Conservation (phyloP, 2,888 invertebrate species). For the Bellardia bayeri region DNA sequence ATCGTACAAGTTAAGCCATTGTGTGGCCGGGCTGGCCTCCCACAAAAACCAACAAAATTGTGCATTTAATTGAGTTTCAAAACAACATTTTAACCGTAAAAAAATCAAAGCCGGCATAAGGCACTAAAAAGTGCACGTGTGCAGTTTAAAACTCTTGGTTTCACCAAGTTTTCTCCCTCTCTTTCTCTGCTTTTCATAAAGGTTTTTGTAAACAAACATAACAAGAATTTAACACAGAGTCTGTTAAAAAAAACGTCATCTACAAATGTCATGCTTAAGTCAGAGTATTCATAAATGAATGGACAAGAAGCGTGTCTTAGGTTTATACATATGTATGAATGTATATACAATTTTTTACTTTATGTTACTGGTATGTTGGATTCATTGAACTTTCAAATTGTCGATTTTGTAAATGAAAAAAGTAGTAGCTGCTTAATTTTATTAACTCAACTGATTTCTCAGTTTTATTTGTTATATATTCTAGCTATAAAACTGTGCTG, state of each 20-base stretch:
- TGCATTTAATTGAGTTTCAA: constrained; percentile 9
- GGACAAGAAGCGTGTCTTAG: neutral
- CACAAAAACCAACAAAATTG: constrained; percentile 2
- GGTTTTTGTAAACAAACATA: neutral
- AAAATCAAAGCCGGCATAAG: constrained; percentile 2
- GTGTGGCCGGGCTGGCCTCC: neutral
- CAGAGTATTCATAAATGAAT: neutral
- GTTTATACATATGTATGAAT: neutral
- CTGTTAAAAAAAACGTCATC: constrained; percentile 26
- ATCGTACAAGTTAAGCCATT: neutral
- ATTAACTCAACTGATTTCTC: neutral
- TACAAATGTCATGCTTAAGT: constrained; percentile 24
- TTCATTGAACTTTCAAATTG: neutral
- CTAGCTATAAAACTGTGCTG: neutral
- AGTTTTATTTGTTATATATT: neutral
- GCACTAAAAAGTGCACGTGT: constrained; percentile 18
- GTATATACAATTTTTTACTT: neutral
- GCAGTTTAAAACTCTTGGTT: neutral
- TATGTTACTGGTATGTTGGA: neutral
- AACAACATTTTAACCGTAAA: constrained; percentile 14
- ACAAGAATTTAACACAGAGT: neutral
- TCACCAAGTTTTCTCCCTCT: neutral
- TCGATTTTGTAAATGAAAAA: neutral
- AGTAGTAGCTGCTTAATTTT: neutral
- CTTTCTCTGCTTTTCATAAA: neutral